phyloP scores from a whole-genome alignment of 2,888 invertebrate genomes.

The Tupiocoris notatus region DNA sequence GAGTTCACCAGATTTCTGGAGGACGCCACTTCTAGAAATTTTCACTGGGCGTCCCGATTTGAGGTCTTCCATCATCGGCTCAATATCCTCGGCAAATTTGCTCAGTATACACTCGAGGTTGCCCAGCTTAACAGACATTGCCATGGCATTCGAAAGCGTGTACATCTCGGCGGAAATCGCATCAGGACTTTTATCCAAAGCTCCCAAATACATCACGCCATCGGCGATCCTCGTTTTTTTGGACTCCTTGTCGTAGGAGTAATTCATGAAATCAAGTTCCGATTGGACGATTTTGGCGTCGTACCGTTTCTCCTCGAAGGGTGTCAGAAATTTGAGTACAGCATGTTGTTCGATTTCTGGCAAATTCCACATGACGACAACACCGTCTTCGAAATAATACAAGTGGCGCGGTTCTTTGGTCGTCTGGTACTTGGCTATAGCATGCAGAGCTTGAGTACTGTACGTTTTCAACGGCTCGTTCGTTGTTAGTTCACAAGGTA shows the following conservation, averaged over 20 bases:
- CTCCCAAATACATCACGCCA: slow-evolving; percentile 59
- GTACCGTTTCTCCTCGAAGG: slow-evolving; percentile 70
- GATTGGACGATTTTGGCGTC: slow-evolving; percentile 65
- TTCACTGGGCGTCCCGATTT: slow-evolving; percentile 70
- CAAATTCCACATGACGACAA: slow-evolving; percentile 88
- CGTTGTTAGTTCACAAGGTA: slow-evolving; percentile 54
- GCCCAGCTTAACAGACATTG: slow-evolving; percentile 88
- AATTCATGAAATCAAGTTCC: slow-evolving; percentile 83
- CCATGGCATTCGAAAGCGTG: slow-evolving; percentile 91
- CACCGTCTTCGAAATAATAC: slow-evolving; percentile 88
- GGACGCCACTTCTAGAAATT: slow-evolving; percentile 67
- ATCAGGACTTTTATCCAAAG: slow-evolving; percentile 56
- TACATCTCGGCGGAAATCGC: slow-evolving; percentile 71
- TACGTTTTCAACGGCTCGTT: slow-evolving; percentile 52
- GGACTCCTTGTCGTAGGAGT: slow-evolving; percentile 61
- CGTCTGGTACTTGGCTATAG: slow-evolving; percentile 79
- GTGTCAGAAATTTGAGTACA: slow-evolving; percentile 70
- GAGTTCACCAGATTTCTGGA: slow-evolving; percentile 80
- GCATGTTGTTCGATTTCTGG: slow-evolving; percentile 75
- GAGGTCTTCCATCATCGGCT: slow-evolving; percentile 58
- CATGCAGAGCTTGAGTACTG: slow-evolving; percentile 65
- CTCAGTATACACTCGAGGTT: slow-evolving; percentile 63
- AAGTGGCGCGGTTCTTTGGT: slow-evolving; percentile 77
- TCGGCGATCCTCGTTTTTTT: slow-evolving; percentile 56
- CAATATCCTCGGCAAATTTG: slow-evolving; percentile 37